Percentiles rank a stretch among this genome's conserved stretches.
These are phyloP conservation scores for Phenganax subtilis DNA, from an alignment of 92 coral and sea anemone genomes.

Conservation along the genomic window DNA sequence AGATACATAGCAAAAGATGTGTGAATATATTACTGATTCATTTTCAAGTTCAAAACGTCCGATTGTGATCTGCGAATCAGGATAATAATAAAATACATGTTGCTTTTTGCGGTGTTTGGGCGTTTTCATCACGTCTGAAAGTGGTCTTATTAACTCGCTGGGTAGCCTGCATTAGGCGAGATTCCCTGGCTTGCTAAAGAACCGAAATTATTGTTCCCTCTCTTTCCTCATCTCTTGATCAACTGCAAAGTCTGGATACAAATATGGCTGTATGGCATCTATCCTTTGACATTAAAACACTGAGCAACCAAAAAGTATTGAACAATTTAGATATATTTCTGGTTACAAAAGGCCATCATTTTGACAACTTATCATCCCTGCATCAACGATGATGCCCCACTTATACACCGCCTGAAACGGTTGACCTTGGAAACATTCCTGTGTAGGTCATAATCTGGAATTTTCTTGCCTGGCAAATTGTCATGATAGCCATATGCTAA, in stretches of 20 bases:
- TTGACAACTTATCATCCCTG: neutral
- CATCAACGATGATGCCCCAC: neutral
- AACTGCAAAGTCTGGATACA: neutral
- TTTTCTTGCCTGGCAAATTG: neutral
- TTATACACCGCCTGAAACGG: neutral
- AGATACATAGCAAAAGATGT: too few relatives aligned
- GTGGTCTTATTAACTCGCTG: neutral
- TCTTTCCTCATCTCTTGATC: neutral
- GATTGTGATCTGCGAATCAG: neutral
- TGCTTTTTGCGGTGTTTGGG: too few relatives aligned
- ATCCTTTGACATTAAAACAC: too few relatives aligned
- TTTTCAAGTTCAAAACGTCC: neutral
- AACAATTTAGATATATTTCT: too few relatives aligned
- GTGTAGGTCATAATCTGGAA: neutral
- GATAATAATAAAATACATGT: neutral
- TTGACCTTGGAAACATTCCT: too few relatives aligned
- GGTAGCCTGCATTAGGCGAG: neutral
- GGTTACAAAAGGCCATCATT: neutral
- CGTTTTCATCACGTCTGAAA: neutral
- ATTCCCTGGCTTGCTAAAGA: neutral
- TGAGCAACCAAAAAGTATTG: too few relatives aligned
- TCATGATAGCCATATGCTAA: neutral
- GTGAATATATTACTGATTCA: too few relatives aligned
- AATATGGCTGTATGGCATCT: too few relatives aligned
- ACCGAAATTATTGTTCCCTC: neutral